Evolutionary conservation across 2,797 vertebrate species (phyloP), one percentile per base, ranked within the genome.

Genomic region (Lepus oiostolus): DNA sequence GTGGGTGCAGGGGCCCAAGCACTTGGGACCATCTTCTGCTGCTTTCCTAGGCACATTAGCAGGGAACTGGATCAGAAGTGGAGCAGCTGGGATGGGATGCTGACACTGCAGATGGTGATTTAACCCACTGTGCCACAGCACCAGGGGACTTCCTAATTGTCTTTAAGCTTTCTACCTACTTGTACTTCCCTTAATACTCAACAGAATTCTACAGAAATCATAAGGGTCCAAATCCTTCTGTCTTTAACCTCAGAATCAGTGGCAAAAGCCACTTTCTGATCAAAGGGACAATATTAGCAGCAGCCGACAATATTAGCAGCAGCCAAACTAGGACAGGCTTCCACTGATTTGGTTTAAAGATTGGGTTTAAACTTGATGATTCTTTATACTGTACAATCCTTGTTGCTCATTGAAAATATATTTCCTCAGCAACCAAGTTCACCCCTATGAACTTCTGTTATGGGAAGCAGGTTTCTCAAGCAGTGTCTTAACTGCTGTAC

Each of bases 251-350:
- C 38, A 35, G 22, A 71, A 13, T 28, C 32, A 85, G 6, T 67
- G 32, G 50, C 35, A 85, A 92, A 92, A 85, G 38, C 50, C 72
- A 77, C 21, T 16, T 91, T 35, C 63, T 77, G 77, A 77, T 50
- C 63, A 75, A 70, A 76, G 72, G n/a, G 50, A 26, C 24, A 91
- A 19, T 85, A 70, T 50, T 35, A 50, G 30, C 82, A 77, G 52
- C 22, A 60, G 63, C 22, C 74, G 50, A 26, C 24, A 91, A 19
- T 85, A 70, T 50, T 35, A 50, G 30, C 82, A 77, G 52, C 22
- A 60, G 63, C 22, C 74, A 79, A 92, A 92, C 21, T 60, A 77
- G 50, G 21, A 92, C 22, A 91, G 72, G 50, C 50, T 68, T 85
- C 63, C 70, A 28, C 24, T 70, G 30, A 50, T 35, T 58, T 65